Percentiles rank a stretch among this genome's conserved stretches.
Conservation (phyloP, 2,888 invertebrate species). For the Ophraella communa region DNA sequence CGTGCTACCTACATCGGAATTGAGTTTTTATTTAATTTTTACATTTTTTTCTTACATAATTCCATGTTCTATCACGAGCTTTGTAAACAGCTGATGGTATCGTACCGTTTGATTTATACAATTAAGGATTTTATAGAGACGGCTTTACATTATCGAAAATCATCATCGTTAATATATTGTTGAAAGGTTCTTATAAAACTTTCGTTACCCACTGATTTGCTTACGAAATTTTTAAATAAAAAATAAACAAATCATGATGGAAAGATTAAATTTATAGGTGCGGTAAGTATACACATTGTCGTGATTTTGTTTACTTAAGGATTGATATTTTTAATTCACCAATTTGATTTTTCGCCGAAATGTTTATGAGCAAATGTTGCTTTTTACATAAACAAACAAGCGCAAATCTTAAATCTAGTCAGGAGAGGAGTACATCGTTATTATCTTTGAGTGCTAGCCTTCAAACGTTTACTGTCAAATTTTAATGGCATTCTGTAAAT, state of each 20-base stretch:
- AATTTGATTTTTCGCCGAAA: background rate
- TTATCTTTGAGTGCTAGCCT: too few relatives aligned
- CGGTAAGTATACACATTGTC: background rate
- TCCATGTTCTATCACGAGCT: background rate
- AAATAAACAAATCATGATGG: background rate
- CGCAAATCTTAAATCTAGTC: too few relatives aligned
- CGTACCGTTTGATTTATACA: slow-evolving; percentile 6
- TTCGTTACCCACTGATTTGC: slow-evolving; percentile 3
- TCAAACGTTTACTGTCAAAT: too few relatives aligned
- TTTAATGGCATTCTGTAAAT: too few relatives aligned
- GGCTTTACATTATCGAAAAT: background rate
- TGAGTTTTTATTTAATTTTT: background rate
- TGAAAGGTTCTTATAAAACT: background rate
- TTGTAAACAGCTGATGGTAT: background rate
- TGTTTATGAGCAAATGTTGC: too few relatives aligned
- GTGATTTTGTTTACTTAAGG: too few relatives aligned
- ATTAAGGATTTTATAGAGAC: background rate
- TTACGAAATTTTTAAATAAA: background rate
- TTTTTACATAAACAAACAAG: too few relatives aligned
- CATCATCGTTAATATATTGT: background rate
- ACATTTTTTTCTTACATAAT: background rate
- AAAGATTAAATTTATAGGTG: background rate
- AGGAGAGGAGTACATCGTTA: too few relatives aligned
- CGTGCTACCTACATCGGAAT: background rate
- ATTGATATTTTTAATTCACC: background rate